phyloP scores from a whole-genome alignment of 64 coral and sea anemone genomes.

The Porites australiensis region DNA sequence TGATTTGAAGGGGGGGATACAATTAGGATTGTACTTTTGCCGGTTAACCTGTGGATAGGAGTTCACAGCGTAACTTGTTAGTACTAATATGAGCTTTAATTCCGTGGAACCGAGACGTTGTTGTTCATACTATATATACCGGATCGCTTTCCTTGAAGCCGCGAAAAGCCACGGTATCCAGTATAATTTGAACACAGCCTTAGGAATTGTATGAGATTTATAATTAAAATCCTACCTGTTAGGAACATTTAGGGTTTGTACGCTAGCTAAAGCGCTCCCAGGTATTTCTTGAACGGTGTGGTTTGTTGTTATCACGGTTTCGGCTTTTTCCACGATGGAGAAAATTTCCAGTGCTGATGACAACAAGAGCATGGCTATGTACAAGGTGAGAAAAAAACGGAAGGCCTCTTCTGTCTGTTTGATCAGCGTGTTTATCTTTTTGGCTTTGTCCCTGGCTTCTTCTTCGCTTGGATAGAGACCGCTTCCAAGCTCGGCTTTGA shows the following conservation, averaged over 20 bases:
- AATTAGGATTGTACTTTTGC: not conserved
- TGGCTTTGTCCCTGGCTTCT: not conserved
- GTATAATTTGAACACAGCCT: too few relatives aligned
- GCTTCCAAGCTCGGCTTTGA: not conserved
- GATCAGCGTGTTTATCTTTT: not conserved
- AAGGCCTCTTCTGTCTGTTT: constrained; percentile 39
- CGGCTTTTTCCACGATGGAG: constrained; percentile 49
- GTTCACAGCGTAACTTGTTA: not conserved
- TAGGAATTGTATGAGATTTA: too few relatives aligned
- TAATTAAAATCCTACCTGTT: not conserved
- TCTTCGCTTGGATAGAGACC: not conserved
- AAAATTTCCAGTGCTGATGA: constrained; percentile 36
- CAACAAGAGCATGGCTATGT: constrained; percentile 22
- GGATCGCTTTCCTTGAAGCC: too few relatives aligned
- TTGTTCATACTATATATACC: too few relatives aligned
- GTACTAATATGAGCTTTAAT: not conserved
- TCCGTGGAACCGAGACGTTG: too few relatives aligned
- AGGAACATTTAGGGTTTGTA: not conserved
- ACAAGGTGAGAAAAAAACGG: constrained; percentile 31
- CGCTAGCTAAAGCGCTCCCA: not conserved
- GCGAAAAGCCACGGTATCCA: too few relatives aligned
- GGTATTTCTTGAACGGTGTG: constrained; percentile 1
- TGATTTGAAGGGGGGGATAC: not conserved
- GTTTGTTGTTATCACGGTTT: constrained; percentile 28
- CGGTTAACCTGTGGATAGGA: not conserved